These are phyloP conservation scores for Ctenopoma kingsleyae DNA, from an alignment of 2,797 vertebrate species.

Conservation along the genomic window DNA sequence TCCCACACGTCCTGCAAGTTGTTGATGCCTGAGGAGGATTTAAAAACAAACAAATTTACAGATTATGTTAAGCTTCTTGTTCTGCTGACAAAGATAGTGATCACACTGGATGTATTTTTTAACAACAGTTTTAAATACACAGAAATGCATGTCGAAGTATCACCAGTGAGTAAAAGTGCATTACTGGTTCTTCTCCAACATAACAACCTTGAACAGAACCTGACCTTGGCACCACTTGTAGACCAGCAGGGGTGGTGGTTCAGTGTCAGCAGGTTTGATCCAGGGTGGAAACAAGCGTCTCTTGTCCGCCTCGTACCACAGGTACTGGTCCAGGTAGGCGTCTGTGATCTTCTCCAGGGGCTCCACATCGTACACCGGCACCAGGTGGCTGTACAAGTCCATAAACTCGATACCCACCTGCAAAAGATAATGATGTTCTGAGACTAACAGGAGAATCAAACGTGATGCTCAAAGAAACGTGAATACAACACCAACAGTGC, in stretches of 20 bases:
- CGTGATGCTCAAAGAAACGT: not conserved
- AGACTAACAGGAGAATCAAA: slow-evolving; percentile 6
- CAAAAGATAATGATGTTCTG: slow-evolving; percentile 1
- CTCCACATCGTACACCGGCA: slow-evolving; percentile 98
- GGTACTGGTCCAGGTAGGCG: slow-evolving; percentile 97
- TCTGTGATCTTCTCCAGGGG: slow-evolving; percentile 99
- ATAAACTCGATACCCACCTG: slow-evolving; percentile 99
- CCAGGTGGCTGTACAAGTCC: slow-evolving; percentile 98
- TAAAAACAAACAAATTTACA: not conserved
- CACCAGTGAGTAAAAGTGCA: not conserved
- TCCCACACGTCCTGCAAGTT: slow-evolving; percentile 99
- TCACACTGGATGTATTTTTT: not conserved
- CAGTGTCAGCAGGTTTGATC: slow-evolving; percentile 99
- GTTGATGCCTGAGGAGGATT: slow-evolving; percentile 90
- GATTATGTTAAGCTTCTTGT: not conserved
- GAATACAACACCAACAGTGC: not conserved
- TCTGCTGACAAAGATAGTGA: not conserved
- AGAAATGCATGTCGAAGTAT: not conserved
- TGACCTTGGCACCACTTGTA: slow-evolving; percentile 99
- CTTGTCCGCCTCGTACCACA: slow-evolving; percentile 99
- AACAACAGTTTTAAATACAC: not conserved
- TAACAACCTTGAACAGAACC: not conserved
- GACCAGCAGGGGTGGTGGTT: slow-evolving; percentile 95
- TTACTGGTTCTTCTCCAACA: not conserved
- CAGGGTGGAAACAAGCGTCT: slow-evolving; percentile 97